These are phyloP conservation scores for Hippolais icterina DNA, from an alignment of 2,113 vertebrate species.

Conservation along the genomic window DNA sequence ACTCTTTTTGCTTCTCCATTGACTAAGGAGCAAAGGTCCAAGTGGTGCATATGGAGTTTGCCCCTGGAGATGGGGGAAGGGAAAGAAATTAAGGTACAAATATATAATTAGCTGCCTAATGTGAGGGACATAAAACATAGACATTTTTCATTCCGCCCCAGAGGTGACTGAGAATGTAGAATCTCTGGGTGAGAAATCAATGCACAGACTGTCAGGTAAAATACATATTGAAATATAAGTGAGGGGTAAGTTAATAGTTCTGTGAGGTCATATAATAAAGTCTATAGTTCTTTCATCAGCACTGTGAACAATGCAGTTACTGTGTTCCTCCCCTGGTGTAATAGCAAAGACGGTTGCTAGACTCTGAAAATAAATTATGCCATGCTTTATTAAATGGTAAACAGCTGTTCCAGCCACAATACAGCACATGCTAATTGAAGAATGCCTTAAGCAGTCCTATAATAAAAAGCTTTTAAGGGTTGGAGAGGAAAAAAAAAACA, in stretches of 20 bases:
- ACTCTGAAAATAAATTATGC: conserved; percentile 73
- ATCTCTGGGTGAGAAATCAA: conserved; percentile 44
- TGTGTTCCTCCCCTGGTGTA: conserved; percentile 47
- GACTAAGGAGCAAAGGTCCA: background rate
- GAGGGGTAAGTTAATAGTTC: conserved; percentile 44
- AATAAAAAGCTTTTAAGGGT: conserved; percentile 71
- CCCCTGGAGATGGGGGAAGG: conserved; percentile 41
- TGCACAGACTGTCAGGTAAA: conserved; percentile 51
- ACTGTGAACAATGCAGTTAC: conserved; percentile 14
- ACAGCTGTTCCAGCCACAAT: conserved; percentile 79
- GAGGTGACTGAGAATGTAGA: conserved; percentile 33
- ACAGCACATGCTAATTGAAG: conserved; percentile 78
- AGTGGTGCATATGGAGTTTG: background rate
- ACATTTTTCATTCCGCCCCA: conserved; percentile 46
- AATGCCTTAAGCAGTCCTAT: conserved; percentile 78
- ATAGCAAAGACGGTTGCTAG: conserved; percentile 41
- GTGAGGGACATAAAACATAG: conserved; percentile 32
- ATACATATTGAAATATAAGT: conserved; percentile 53
- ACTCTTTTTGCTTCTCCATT: background rate
- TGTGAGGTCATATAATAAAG: conserved; percentile 45
- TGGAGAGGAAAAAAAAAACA: background rate
- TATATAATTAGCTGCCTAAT: conserved; percentile 55
- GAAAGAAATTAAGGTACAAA: conserved; percentile 59
- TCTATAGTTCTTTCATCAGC: conserved; percentile 49
- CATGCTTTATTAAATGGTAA: conserved; percentile 84